Evolutionary conservation across 2,888 invertebrate species (phyloP), one percentile per base, ranked within the genome.

Genomic region (Drosophila anomalipes): DNA sequence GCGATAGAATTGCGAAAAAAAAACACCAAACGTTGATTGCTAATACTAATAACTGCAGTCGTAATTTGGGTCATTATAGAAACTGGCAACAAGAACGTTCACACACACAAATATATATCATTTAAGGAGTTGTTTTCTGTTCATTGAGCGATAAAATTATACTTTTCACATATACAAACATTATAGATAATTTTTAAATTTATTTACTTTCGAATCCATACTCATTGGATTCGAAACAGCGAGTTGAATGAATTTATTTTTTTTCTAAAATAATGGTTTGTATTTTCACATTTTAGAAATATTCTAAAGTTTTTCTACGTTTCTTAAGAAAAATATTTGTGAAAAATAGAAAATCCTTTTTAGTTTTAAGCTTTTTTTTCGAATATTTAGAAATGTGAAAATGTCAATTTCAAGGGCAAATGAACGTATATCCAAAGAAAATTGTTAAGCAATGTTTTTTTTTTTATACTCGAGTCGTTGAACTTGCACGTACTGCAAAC

Each of bases 1-100:
- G n/a, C n/a, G n/a, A n/a, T 63, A 41, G 41, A 58, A 70, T 77
- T 44, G 22, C 33, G 30, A n/a, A n/a, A n/a, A 22, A 22, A 30
- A 68, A 53, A 54, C 14, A n/a, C 26, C n/a, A 57, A 64, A 44
- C 14, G 51, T 16, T 56, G 49, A 61, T 71, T 64, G 41, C 33
- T 26, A 37, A 71, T 12, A 51, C 14, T 26, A 58, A 70, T 60
- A 41, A 54, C 33, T 52, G 37, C 26, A 54, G 39, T 53, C 41
- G 16, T 16, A 56, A 37, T 22, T 16, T 26, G 47, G 47, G 26
- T 47, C 26, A 4, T 16, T 16, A 47, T 9, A 9, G 9, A 47
- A 47, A 47, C 2, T 47, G 9, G 9, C 26, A 47, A 47, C 7
- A 14, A 22, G 14, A 22, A 7, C 22, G 7, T 14, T 22, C 4